phyloP scores from a whole-genome alignment of 1,140 invertebrate genomes.

The Drosophila tristis region DNA sequence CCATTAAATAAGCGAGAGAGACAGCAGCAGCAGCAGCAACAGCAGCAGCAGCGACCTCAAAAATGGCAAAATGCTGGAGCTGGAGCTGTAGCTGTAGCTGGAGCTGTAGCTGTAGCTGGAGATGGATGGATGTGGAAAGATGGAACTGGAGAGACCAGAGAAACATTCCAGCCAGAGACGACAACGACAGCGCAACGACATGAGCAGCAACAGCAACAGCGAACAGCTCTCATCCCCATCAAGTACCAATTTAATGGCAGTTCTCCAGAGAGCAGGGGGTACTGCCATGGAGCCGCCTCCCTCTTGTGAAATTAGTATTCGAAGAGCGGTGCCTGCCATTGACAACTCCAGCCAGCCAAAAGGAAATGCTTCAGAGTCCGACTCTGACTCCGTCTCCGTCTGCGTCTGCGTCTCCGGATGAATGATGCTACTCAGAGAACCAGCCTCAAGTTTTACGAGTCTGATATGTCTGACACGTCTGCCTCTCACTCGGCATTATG shows the following conservation, averaged over 20 bases:
- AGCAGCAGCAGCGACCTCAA: slow-evolving; percentile 47
- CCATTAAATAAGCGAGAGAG: slow-evolving; percentile 76
- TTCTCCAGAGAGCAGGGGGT: slow-evolving; percentile 6
- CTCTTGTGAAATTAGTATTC: slow-evolving; percentile 60
- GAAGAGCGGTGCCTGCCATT: slow-evolving; percentile 21
- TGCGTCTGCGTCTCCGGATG: slow-evolving; percentile 33
- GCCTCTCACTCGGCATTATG: slow-evolving; percentile 4
- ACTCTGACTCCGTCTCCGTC: not conserved
- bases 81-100: not conserved
- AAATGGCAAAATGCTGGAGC: slow-evolving; percentile 60
- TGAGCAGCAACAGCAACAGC: slow-evolving; percentile 40
- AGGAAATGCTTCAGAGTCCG: slow-evolving; percentile 15
- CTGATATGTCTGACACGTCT: slow-evolving; percentile 72
- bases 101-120: slow-evolving; percentile 10
- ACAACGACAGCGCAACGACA: slow-evolving; percentile 26
- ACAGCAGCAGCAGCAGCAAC: slow-evolving; percentile 11
- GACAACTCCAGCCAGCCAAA: slow-evolving; percentile 22
- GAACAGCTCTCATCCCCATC: slow-evolving; percentile 40
- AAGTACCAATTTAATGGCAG: slow-evolving; percentile 76
- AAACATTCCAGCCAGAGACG: slow-evolving; percentile 19
- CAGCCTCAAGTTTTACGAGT: slow-evolving; percentile 14
- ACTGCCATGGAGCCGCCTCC: not conserved
- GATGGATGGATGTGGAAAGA: slow-evolving; percentile 21
- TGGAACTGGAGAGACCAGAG: slow-evolving; percentile 1
- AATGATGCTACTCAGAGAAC: slow-evolving; percentile 32